Evolutionary conservation across 2,797 vertebrate species (phyloP).

Genomic region (Acrossocheilus fasciatus): DNA sequence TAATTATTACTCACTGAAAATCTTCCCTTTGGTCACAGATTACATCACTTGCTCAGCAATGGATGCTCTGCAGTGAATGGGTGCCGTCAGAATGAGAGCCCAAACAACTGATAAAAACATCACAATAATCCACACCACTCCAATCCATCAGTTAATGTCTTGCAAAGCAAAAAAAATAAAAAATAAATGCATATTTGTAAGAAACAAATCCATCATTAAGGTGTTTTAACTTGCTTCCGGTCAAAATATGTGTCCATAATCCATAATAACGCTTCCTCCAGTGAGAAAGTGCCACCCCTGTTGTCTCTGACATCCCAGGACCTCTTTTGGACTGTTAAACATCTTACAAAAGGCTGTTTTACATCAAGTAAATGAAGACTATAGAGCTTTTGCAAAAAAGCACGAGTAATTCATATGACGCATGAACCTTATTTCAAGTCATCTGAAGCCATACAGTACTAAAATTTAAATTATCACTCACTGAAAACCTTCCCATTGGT

Average conservation of each 20-base stretch:
- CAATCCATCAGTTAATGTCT: background rate
- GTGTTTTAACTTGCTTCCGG: background rate
- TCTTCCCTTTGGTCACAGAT: background rate
- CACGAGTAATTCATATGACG: background rate
- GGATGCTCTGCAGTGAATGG: background rate
- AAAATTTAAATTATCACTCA: background rate
- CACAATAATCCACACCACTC: background rate
- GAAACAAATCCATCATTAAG: background rate
- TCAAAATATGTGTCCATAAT: background rate
- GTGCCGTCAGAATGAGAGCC: background rate
- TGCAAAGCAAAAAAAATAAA: background rate
- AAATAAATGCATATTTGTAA: background rate
- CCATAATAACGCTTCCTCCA: background rate
- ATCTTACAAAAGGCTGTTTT: background rate
- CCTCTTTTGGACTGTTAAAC: background rate
- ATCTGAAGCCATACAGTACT: background rate
- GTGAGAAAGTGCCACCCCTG: background rate
- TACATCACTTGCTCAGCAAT: accelerated
- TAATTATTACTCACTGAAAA: background rate
- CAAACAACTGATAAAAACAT: background rate
- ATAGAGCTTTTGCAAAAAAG: background rate
- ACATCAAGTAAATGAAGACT: background rate
- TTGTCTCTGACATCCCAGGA: background rate
- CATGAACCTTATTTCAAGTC: background rate
- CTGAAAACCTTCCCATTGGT: background rate